Base-by-base conservation (phyloP, 2,888 invertebrate genomes). In the Chrysomela aeneicollis region DNA sequence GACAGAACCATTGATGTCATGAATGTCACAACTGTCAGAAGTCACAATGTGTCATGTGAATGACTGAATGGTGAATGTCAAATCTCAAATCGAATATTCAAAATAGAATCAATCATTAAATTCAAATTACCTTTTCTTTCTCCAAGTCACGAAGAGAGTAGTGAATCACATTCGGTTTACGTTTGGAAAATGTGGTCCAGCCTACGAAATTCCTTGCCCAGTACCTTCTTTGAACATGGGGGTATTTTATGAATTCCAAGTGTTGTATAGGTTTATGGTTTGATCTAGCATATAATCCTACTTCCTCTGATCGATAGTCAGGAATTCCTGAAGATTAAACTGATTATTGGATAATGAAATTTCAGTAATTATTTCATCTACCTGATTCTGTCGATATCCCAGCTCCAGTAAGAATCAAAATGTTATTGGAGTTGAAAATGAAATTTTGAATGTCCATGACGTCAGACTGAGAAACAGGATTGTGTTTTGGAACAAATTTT, bases 201-300 rank as follows among this genome's bases (percentile, higher is more conserved):
- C 94, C 98, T 10, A 96, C 86, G 83, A 89, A 98, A 83, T 98
- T 98, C 71, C 98, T 87, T 0, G 98, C 96, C 98, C 98, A 98
- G 79, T 97, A 98, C 59, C 96, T 86, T 81, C 90, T 89, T 59
- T 95, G 87, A 0, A 88, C 84, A 70, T 84, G 82, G 2, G 88
- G 84, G 30, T 88, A 90, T 71, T 87, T 87, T 0, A 92, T 81
- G 85, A 97, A 98, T 70, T 97, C 94, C 82, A 90, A 89, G 78
- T 94, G 93, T 72, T 92, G 90, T 26, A 97, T 88, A 0, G 98
- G 98, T 76, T 92, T 90, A 74, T 90, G 90, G 73, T 91, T 90
- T 63, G 90, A 91, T 9, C 92, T 87, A 0, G 96, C 95, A 81
- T 96, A 98, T 8, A 97, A 84, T 0, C 97, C 97, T 12, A 97